These are phyloP conservation scores for Microchrysa polita DNA, from an alignment of 2,888 invertebrate genomes.

Conservation along the genomic window DNA sequence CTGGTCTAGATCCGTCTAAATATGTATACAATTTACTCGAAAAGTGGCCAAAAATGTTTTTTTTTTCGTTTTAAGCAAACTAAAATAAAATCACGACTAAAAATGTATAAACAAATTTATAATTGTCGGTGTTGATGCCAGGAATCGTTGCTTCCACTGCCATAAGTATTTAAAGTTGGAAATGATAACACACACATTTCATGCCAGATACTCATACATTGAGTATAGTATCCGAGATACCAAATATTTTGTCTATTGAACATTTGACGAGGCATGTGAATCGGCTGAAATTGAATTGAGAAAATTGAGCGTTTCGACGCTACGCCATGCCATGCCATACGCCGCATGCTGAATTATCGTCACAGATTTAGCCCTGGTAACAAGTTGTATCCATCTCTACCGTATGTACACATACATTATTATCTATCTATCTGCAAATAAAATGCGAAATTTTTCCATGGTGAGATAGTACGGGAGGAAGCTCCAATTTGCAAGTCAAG, in stretches of 20 bases:
- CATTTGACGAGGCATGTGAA: not conserved
- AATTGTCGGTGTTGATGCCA: not conserved
- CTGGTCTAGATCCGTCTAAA: too few species aligned
- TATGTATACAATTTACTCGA: too few species aligned
- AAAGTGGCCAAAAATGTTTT: too few species aligned
- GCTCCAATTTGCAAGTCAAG: conserved; percentile 6
- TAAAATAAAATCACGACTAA: conserved; percentile 21
- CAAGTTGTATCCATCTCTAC: too few species aligned
- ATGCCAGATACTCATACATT: not conserved
- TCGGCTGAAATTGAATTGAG: not conserved
- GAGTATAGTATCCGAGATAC: too few species aligned
- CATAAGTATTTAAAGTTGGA: conserved; percentile 8
- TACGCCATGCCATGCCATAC: too few species aligned
- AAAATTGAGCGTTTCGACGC: too few species aligned
- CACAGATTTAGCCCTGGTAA: conserved; percentile 11
- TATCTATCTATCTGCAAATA: too few species aligned
- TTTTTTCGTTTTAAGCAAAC: not conserved
- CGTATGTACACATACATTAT: too few species aligned
- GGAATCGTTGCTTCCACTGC: too few species aligned
- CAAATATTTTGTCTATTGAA: not conserved
- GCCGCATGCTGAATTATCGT: too few species aligned
- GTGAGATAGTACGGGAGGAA: not conserved
- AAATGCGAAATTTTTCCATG: too few species aligned
- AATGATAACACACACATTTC: not conserved
- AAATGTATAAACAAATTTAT: conserved; percentile 31